These are phyloP conservation scores for Noturus placidus DNA, from an alignment of 2,113 vertebrate genomes.

Conservation along the genomic window DNA sequence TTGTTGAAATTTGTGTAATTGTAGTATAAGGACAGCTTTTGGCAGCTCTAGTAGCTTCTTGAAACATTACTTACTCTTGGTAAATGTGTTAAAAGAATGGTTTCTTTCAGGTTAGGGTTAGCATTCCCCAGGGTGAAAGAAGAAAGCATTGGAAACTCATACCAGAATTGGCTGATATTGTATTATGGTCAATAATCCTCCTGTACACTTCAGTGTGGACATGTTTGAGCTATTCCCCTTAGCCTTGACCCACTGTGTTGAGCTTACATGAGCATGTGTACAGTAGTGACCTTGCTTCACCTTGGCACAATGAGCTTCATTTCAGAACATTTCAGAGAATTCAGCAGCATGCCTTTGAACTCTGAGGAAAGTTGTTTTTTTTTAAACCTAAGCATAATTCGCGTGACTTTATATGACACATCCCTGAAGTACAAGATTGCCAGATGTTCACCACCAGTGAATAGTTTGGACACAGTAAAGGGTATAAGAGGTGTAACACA, in stretches of 20 bases:
- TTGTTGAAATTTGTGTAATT: neutral
- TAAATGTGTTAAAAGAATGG: neutral
- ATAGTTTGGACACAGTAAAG: neutral
- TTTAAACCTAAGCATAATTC: neutral
- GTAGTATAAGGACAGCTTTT: neutral
- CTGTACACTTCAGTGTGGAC: neutral
- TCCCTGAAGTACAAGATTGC: neutral
- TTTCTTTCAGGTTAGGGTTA: conserved; percentile 20
- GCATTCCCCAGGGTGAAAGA: conserved; percentile 29
- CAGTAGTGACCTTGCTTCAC: conserved; percentile 44
- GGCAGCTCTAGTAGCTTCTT: neutral
- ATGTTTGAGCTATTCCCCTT: conserved; percentile 21
- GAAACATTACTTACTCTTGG: neutral
- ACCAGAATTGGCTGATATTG: conserved; percentile 23
- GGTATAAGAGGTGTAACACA: neutral
- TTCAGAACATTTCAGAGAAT: conserved; percentile 28
- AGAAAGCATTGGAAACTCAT: neutral
- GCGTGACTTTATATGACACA: neutral
- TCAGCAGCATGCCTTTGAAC: conserved; percentile 20
- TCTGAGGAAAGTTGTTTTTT: neutral
- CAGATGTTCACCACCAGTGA: neutral
- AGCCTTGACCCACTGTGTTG: conserved; percentile 34
- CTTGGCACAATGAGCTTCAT: conserved; percentile 35
- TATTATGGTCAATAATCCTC: conserved; percentile 15
- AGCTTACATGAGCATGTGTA: conserved; percentile 34